Evolutionary conservation across 2,113 vertebrate species (phyloP).

Genomic region (Micromys minutus): DNA sequence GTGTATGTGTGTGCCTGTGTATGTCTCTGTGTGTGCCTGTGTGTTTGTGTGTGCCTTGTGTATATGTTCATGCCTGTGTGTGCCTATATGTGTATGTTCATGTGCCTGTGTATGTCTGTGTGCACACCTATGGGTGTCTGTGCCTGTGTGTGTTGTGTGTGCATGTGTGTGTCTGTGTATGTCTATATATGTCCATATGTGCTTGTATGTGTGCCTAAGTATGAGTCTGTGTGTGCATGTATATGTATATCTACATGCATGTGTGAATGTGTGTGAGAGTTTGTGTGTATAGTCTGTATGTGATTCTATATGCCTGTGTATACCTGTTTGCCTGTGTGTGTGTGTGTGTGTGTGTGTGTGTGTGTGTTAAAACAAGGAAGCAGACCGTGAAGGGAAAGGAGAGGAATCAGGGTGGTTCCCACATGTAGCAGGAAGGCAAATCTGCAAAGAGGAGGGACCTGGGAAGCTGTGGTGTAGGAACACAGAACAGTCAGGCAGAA

Average conservation of each 20-base stretch:
- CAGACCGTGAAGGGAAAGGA: background rate
- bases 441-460: background rate
- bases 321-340: background rate
- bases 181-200: background rate
- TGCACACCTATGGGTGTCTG: background rate
- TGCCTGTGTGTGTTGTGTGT: background rate
- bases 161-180: background rate
- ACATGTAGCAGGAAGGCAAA: too few species aligned
- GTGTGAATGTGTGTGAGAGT: background rate
- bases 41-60: background rate
- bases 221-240: background rate
- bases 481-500: background rate
- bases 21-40: background rate
- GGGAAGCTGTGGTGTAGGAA: background rate
- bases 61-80: too few species aligned
- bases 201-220: background rate
- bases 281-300: background rate
- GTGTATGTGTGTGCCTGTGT: background rate
- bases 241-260: background rate
- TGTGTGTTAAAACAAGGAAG: background rate
- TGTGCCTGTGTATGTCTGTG: background rate
- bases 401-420: background rate
- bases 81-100: fast-evolving
- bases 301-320: background rate
- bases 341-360: background rate